These are phyloP conservation scores for Andrena trimmerana DNA, from an alignment of 2,888 invertebrate species.

Conservation along the genomic window DNA sequence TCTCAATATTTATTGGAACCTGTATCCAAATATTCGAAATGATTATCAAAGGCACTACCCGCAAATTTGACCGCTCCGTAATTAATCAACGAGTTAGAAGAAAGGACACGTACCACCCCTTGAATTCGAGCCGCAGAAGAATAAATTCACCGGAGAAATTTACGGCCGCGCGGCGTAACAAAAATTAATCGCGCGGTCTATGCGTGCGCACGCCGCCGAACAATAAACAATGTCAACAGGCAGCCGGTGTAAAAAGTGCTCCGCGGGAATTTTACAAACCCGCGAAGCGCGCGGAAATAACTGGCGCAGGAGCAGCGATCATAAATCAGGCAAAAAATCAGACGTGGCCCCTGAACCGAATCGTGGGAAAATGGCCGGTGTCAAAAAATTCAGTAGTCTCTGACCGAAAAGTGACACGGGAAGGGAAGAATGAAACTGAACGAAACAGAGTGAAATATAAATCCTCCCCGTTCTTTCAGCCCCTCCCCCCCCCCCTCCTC, in stretches of 20 bases:
- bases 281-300: conserved; percentile 12
- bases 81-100: not conserved
- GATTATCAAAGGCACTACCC: too few species aligned
- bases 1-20: too few species aligned
- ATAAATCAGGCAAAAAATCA: conserved; percentile 40
- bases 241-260: conserved; percentile 44
- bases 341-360: not conserved
- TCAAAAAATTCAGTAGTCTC: conserved; percentile 7
- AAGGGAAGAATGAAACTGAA: not conserved
- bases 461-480: not conserved
- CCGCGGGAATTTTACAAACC: conserved; percentile 40
- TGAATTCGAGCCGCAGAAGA: conserved; percentile 12
- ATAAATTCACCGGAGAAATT: conserved; percentile 44
- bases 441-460: not conserved
- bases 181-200: conserved; percentile 53
- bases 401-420: not conserved
- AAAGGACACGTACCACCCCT: conserved; percentile 10
- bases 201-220: conserved; percentile 32
- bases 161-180: conserved; percentile 44
- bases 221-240: conserved; percentile 60
- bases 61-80: too few species aligned
- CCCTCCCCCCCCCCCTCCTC: not conserved
- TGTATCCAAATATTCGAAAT: too few species aligned
- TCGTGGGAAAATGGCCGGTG: not conserved
- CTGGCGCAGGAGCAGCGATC: conserved; percentile 15